Conservation (phyloP, 2,888 invertebrate species). For the Leuctra nigra region DNA sequence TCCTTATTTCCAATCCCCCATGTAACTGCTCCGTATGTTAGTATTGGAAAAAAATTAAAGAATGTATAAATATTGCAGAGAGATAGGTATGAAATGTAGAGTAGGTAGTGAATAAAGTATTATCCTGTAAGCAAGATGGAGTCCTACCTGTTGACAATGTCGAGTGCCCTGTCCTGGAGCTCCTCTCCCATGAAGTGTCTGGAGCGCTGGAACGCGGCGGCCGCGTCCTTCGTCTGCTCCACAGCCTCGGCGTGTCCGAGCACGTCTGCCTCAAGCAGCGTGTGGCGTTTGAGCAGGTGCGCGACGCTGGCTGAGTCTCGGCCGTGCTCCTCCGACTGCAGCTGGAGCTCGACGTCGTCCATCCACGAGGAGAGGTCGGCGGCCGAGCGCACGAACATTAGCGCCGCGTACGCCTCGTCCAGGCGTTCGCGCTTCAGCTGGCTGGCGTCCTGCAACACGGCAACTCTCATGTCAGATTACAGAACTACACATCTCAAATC, state of each 20-base stretch:
- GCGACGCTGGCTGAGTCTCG: slow-evolving; percentile 83
- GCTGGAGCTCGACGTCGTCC: slow-evolving; percentile 75
- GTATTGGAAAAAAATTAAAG: background rate
- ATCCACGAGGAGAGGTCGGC: slow-evolving; percentile 94
- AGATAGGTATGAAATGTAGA: background rate
- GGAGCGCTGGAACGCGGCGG: slow-evolving; percentile 67
- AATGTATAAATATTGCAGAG: background rate
- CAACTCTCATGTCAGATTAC: too few species aligned
- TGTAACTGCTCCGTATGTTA: background rate
- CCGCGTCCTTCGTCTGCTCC: slow-evolving; percentile 69
- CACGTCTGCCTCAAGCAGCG: slow-evolving; percentile 80
- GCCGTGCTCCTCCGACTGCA: slow-evolving; percentile 66
- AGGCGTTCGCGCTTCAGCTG: slow-evolving; percentile 76
- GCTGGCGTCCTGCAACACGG: slow-evolving; percentile 52
- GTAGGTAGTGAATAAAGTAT: too few species aligned
- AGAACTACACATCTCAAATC: too few species aligned
- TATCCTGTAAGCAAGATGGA: too few species aligned
- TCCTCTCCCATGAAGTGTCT: slow-evolving; percentile 88
- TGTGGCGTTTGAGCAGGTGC: slow-evolving; percentile 71
- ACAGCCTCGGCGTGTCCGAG: slow-evolving; percentile 77
- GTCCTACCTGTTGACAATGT: slow-evolving; percentile 53
- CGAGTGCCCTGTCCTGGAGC: slow-evolving; percentile 65
- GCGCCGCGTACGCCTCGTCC: slow-evolving; percentile 81
- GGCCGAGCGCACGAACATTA: slow-evolving; percentile 78
- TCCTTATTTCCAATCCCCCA: too few species aligned